These are phyloP conservation scores for Drosophila grimshawi DNA, from an alignment of 1,140 invertebrate genomes.

Conservation along the genomic window DNA sequence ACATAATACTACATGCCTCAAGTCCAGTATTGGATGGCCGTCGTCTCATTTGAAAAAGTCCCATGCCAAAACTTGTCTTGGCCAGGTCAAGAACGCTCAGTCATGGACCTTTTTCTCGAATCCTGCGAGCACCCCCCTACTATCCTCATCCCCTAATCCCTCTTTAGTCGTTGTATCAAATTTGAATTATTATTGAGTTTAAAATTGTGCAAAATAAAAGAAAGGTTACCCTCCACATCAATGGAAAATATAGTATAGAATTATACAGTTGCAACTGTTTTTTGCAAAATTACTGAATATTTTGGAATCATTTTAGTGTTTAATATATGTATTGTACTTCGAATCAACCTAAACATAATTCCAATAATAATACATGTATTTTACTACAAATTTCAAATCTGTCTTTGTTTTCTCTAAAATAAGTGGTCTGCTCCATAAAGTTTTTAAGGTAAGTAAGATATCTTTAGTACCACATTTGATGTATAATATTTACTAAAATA, in stretches of 20 bases:
- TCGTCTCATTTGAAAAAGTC: conserved; percentile 43
- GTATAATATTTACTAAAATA: background rate
- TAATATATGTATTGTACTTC: conserved; percentile 70
- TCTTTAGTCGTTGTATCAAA: conserved; percentile 59
- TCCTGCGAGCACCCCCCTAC: conserved; percentile 28
- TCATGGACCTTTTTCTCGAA: conserved; percentile 19
- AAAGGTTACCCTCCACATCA: conserved; percentile 33
- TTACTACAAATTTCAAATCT: conserved; percentile 24
- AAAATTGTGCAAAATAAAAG: conserved; percentile 62
- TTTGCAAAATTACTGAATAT: conserved; percentile 68
- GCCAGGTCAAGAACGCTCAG: conserved; percentile 36
- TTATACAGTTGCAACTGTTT: conserved; percentile 40
- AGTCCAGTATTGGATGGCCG: conserved; percentile 17
- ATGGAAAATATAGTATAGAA: conserved; percentile 46
- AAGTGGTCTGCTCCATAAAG: conserved; percentile 21
- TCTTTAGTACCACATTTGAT: background rate
- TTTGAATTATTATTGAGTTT: conserved; percentile 58
- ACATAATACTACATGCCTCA: conserved; percentile 55
- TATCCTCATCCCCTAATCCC: background rate
- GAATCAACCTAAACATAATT: conserved; percentile 78
- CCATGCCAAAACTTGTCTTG: conserved; percentile 25
- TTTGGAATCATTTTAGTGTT: conserved; percentile 74
- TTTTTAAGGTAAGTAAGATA: conserved; percentile 20
- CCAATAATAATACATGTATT: conserved; percentile 55
- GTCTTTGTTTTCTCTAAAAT: background rate